These are phyloP conservation scores for Benthosema pterotum DNA, from an alignment of 2,797 vertebrate species.

Conservation along the genomic window DNA sequence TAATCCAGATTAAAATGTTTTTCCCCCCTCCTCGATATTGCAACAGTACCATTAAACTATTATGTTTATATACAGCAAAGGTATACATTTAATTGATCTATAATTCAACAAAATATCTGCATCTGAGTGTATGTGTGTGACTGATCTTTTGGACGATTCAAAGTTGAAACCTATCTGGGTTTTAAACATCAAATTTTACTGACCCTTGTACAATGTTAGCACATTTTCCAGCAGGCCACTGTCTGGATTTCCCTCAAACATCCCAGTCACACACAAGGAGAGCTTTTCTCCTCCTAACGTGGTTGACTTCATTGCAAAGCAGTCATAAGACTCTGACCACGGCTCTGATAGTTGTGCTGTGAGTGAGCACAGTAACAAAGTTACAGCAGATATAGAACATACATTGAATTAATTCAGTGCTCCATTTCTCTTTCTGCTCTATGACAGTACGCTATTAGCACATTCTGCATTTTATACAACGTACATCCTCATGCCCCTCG, in stretches of 20 bases:
- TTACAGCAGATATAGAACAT: slow-evolving; percentile 48
- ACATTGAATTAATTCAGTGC: slow-evolving; percentile 17
- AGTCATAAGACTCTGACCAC: slow-evolving; percentile 65
- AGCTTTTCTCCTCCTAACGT: slow-evolving; percentile 29
- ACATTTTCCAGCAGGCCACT: not conserved
- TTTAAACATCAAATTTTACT: no score
- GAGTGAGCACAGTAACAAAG: slow-evolving; percentile 56
- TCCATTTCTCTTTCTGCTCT: slow-evolving; percentile 13
- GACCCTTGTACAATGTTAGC: not conserved
- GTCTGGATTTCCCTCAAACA: slow-evolving; percentile 2
- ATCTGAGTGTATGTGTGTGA: no score
- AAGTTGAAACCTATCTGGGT: no score
- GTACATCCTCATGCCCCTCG: no score
- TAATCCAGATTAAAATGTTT: not conserved
- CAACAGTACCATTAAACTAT: no score
- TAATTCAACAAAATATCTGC: no score
- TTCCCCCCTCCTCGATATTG: no score
- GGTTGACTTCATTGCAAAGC: slow-evolving; percentile 26
- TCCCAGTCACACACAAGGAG: slow-evolving; percentile 38
- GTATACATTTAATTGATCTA: no score
- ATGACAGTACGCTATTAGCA: not conserved
- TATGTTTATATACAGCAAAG: no score
- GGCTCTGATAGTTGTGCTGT: slow-evolving; percentile 29
- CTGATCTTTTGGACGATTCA: no score
- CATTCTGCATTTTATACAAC: no score